These are phyloP conservation scores for Akabosia matsudoensis DNA, from an alignment of 1,140 invertebrate genomes.

Conservation along the genomic window DNA sequence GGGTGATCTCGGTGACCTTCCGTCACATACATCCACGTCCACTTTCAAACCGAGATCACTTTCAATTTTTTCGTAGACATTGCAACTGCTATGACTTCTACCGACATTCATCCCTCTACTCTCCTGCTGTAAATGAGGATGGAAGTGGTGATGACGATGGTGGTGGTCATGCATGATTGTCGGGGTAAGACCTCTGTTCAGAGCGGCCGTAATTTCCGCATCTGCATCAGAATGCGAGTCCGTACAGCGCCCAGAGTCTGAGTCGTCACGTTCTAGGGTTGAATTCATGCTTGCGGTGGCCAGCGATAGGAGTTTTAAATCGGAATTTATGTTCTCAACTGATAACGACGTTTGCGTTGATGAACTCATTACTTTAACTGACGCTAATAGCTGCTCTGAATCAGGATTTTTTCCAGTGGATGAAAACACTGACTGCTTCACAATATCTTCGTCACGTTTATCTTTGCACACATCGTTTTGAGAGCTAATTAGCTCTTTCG, in stretches of 20 bases:
- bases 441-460: not conserved
- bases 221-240: conserved; percentile 13
- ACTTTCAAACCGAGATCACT: conserved; percentile 24
- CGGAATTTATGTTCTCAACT: not conserved
- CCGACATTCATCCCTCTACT: not conserved
- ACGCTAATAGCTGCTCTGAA: not conserved
- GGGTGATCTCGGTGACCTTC: conserved; percentile 19
- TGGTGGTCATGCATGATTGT: not conserved
- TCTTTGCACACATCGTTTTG: not conserved
- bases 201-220: conserved; percentile 5
- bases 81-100: not conserved
- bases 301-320: not conserved
- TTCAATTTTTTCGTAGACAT: conserved; percentile 19
- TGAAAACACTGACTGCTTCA: not conserved
- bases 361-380: not conserved
- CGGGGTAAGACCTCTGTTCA: conserved; percentile 6
- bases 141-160: not conserved
- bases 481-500: not conserved
- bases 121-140: not conserved
- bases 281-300: not conserved
- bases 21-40: conserved; percentile 9
- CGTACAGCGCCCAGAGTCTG: conserved; percentile 11
- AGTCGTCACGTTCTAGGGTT: conserved; percentile 5
- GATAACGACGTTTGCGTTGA: not conserved
- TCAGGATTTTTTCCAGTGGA: not conserved